Evolutionary conservation across 92 coral and sea anemone genomes (phyloP).

Genomic region (Montipora capitata): DNA sequence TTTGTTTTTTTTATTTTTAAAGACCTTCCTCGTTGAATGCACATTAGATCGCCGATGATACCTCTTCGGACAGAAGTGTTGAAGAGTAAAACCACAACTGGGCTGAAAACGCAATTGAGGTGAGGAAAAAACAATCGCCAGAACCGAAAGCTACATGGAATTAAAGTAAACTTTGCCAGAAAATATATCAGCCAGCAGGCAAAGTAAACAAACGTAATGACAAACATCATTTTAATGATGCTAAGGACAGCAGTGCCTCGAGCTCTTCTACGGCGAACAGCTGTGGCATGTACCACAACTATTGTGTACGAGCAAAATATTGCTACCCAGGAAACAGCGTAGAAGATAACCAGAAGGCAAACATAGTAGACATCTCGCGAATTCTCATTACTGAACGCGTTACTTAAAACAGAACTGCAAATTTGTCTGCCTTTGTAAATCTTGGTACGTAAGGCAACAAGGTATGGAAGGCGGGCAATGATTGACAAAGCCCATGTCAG

Average conservation of each 20-base stretch:
- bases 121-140: constrained; percentile 69
- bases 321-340: constrained; percentile 21
- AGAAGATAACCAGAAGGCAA: constrained; percentile 35
- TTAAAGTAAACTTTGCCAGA: constrained; percentile 31
- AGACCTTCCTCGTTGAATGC: too few species aligned
- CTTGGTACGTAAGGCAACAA: constrained; percentile 33
- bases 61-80: constrained; percentile 48
- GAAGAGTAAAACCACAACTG: constrained; percentile 34
- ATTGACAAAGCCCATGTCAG: constrained; percentile 49
- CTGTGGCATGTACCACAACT: constrained; percentile 9
- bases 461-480: constrained; percentile 50
- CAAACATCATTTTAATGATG: constrained; percentile 49
- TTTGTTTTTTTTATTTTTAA: too few species aligned
- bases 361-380: constrained; percentile 43
- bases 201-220: constrained; percentile 46
- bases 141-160: constrained; percentile 47
- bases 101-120: constrained; percentile 68
- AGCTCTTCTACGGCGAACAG: constrained; percentile 8
- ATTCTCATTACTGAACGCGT: constrained; percentile 28
- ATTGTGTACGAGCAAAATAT: constrained; percentile 33
- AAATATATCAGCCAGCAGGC: constrained; percentile 72
- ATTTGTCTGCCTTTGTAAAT: constrained; percentile 1
- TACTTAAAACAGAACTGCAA: constrained; percentile 33
- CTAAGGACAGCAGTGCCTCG: constrained; percentile 38
- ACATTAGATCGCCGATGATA: not conserved